Base-by-base conservation (phyloP, 2,888 invertebrate species). In the Perizoma flavofasciatum region DNA sequence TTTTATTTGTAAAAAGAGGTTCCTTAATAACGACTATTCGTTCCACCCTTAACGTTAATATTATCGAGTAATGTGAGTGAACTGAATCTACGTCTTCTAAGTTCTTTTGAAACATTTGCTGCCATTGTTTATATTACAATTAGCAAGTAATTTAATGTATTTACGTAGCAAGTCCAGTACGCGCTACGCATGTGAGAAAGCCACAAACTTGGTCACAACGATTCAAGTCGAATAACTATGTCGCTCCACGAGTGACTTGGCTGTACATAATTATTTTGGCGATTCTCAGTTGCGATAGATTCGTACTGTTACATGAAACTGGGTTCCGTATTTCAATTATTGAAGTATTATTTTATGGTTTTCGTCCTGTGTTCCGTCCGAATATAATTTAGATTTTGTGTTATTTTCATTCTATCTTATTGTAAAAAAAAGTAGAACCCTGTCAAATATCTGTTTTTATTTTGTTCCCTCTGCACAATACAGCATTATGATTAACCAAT, bases 21-120 rank as follows among this genome's bases (percentile, higher is more conserved):
- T 10, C 9, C 32, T 6, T 10, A 33, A 45, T 55, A 53, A 61
- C 71, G 71, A 68, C 71, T 75, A 72, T 76, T 74, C 72, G 68
- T 70, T 62, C 72, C 73, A 72, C 68, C 44, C 44, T 22, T 44
- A 44, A 7, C 22, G 9, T 22, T 78, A 76, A 78, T 70, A 67
- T 74, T 63, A 74, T 67, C 49, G 49, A 57, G 57, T 75, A 73
- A 72, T 70, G 70, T 76, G 74, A 77, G 76, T 77, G 79, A 82
- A 81, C 80, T 78, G 80, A 79, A 71, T 79, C 72, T 75, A 77
- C 72, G 80, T 82, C 78, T 83, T 81, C 74, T 76, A 73, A 67
- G 74, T 80, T 77, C 78, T 71, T 72, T 75, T 79, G 41, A 60
- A 79, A 80, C 73, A 73, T 77, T 77, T 68, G 80, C 78, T 82